phyloP scores from a whole-genome alignment of 2,888 invertebrate species.

The Trissolcus brochymenae region DNA sequence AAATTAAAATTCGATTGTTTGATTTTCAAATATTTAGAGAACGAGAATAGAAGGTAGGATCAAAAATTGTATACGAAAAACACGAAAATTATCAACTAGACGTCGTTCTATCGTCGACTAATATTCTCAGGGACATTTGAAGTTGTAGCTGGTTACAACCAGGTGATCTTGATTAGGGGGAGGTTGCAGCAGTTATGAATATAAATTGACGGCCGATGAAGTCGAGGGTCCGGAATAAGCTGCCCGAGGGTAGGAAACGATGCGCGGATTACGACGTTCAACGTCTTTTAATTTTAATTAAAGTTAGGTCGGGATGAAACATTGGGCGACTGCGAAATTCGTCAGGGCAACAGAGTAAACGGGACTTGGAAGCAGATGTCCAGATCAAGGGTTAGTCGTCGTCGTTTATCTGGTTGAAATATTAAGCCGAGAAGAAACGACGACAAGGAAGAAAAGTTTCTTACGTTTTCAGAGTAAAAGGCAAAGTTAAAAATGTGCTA shows the following conservation, averaged over 20 bases:
- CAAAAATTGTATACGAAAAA: too few species aligned
- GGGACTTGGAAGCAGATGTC: conserved; percentile 52
- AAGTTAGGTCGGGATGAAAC: conserved; percentile 65
- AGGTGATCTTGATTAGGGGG: conserved; percentile 52
- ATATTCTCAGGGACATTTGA: conserved; percentile 67
- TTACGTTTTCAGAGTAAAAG: not conserved
- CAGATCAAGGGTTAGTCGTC: conserved; percentile 35
- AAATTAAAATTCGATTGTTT: too few species aligned
- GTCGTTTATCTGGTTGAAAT: conserved; percentile 42
- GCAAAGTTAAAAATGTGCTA: conserved; percentile 8
- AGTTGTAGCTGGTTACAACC: conserved; percentile 57
- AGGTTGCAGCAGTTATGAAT: conserved; percentile 71
- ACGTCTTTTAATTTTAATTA: conserved; percentile 76
- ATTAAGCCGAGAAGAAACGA: conserved; percentile 16
- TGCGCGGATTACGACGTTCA: conserved; percentile 67
- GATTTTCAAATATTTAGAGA: too few species aligned
- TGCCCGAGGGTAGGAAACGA: conserved; percentile 62
- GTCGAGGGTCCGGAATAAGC: conserved; percentile 54
- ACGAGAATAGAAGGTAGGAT: too few species aligned
- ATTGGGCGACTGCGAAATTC: conserved; percentile 43
- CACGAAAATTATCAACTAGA: too few species aligned
- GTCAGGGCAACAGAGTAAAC: conserved; percentile 34
- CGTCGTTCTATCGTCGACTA: conserved; percentile 58
- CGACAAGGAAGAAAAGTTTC: conserved; percentile 4
- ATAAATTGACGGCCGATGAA: conserved; percentile 69